Evolutionary conservation across 2,797 vertebrate species (phyloP), one percentile per base, ranked within the genome.

Genomic region (Anguilla obscura): DNA sequence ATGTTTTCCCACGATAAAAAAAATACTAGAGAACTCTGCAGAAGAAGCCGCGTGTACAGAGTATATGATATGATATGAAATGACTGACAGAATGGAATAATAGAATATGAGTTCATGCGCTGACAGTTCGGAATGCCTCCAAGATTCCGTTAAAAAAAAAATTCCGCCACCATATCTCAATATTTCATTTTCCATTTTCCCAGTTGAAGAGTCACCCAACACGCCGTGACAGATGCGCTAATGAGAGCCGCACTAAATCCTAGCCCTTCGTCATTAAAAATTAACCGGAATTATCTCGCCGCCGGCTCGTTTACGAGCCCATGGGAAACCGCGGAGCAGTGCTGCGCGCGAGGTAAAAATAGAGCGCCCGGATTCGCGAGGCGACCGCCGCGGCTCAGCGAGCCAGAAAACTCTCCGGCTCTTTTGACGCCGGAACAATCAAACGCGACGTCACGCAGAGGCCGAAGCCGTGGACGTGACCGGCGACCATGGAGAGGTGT

Each of bases 241-340:
- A 85, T 85, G 69, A 85, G 84, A 76, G 24, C 9, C 76, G 56
- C 21, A 40, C 85, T 88, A 83, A 88, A 88, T 52, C 88, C 88
- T 82, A 86, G 84, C 85, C 76, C 69, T 12, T 40, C 56, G 30
- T 82, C 85, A 86, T 88, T 86, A 88, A 88, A 82, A 88, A 86
- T 88, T 50, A 86, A 88, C 56, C 8, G 12, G 71, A 40, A 56
- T 76, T 36, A 45, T 69, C 84, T 88, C 50, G 40, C 85, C 33
- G 10, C 54, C 10, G 76, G 76, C 76, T 21, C 40, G 1, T 63
- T 82, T 40, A 33, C 27, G 24, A 36, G 76, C 88, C 45, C 45
- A 3, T 48, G 85, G 88, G 56, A 86, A 69, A 14, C n/a, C 66
- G 10, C n/a, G 9, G 66, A 4, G 36, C 54, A 0, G 6, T 30